Conservation (phyloP, 2,113 vertebrate species). For the Pseudorhombus dupliciocellatus region DNA sequence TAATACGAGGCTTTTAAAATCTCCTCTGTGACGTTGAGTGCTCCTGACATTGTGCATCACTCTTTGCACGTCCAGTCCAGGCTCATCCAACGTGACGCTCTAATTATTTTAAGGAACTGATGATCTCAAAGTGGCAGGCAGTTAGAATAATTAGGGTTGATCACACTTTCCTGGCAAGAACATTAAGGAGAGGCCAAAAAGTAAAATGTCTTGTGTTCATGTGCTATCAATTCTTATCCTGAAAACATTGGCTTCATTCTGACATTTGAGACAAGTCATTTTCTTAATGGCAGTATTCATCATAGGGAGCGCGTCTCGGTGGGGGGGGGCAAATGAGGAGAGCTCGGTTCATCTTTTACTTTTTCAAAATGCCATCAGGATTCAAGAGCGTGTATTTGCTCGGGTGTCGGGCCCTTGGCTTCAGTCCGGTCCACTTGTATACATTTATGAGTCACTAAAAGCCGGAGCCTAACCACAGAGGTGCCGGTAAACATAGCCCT, state of each 20-base stretch:
- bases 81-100: conserved; percentile 46
- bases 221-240: conserved; percentile 70
- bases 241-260: conserved; percentile 63
- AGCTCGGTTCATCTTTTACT: conserved; percentile 53
- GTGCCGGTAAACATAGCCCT: conserved; percentile 36
- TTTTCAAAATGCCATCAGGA: conserved; percentile 65
- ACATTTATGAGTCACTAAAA: conserved; percentile 47
- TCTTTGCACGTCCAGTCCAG: conserved; percentile 32
- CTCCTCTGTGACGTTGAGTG: conserved; percentile 16
- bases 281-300: conserved; percentile 72
- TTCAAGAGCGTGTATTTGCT: conserved; percentile 41
- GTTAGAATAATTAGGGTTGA: conserved; percentile 73
- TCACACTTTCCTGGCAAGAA: conserved; percentile 64
- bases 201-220: conserved; percentile 49
- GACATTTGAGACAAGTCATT: conserved; percentile 78
- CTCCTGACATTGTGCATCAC: conserved; percentile 28
- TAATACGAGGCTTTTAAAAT: conserved; percentile 17
- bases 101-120: conserved; percentile 65
- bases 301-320: conserved; percentile 45
- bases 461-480: conserved; percentile 31
- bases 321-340: background rate
- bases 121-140: conserved; percentile 66
- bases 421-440: conserved; percentile 13
- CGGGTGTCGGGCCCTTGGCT: conserved; percentile 35
- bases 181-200: conserved; percentile 58